These are phyloP conservation scores for Gadopsis bispinosus DNA, from an alignment of 2,797 vertebrate genomes.

Conservation along the genomic window DNA sequence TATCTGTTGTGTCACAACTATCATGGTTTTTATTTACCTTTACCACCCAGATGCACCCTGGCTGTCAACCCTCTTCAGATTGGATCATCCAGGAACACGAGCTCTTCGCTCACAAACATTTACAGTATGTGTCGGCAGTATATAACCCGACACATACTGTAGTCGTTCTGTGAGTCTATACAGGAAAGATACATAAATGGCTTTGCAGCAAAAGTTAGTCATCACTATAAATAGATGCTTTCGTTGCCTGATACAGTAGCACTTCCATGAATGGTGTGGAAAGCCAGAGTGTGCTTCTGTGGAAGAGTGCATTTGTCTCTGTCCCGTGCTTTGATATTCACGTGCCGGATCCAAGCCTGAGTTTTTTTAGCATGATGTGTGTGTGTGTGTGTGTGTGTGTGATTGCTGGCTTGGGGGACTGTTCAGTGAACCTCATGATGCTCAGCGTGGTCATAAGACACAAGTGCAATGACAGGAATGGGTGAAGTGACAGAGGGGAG, in stretches of 20 bases:
- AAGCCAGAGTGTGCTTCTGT: conserved; percentile 52
- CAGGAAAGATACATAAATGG: conserved; percentile 61
- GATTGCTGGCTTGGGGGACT: conserved; percentile 33
- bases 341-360: conserved; percentile 53
- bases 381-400: conserved; percentile 16
- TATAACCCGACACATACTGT: not conserved
- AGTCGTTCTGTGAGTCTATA: conserved; percentile 29
- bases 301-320: conserved; percentile 50
- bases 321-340: conserved; percentile 63
- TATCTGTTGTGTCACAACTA: not conserved
- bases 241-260: conserved; percentile 54
- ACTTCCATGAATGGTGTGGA: conserved; percentile 77
- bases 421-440: conserved; percentile 60
- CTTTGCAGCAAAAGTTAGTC: conserved; percentile 57
- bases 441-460: conserved; percentile 67
- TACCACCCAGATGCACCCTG: not conserved
- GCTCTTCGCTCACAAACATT: conserved; percentile 13
- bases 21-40: not conserved
- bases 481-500: conserved; percentile 47
- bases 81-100: conserved; percentile 22
- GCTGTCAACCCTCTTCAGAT: not conserved
- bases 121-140: conserved; percentile 11
- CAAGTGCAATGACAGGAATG: conserved; percentile 60
- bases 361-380: conserved; percentile 46
- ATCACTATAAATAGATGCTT: conserved; percentile 73